These are phyloP conservation scores for Eurytemora carolleeae DNA, from an alignment of 1,140 invertebrate species.

Conservation along the genomic window DNA sequence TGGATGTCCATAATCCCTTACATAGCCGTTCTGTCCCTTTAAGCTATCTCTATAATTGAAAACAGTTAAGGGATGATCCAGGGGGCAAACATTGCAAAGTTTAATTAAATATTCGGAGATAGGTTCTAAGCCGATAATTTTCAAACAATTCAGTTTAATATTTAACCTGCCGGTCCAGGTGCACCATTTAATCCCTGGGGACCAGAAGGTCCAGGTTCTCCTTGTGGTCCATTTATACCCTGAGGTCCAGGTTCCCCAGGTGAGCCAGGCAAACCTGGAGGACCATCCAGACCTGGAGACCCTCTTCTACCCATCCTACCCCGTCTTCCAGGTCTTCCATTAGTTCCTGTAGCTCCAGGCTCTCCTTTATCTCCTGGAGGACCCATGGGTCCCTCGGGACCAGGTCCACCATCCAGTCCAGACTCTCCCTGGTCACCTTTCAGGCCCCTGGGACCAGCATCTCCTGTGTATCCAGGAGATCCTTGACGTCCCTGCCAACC, in stretches of 20 bases:
- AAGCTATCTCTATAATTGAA: too few species aligned
- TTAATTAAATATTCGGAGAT: too few species aligned
- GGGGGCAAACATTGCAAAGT: too few species aligned
- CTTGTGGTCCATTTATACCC: background rate
- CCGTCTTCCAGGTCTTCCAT: slow-evolving; percentile 20
- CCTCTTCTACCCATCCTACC: slow-evolving; percentile 11
- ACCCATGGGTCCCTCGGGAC: slow-evolving; percentile 14
- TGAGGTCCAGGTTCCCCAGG: background rate
- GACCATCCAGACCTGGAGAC: background rate
- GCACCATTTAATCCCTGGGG: too few species aligned
- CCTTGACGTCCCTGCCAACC: slow-evolving; percentile 20
- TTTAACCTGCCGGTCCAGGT: too few species aligned
- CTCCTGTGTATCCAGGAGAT: slow-evolving; percentile 11
- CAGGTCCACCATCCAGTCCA: slow-evolving; percentile 21
- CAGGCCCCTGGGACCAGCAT: slow-evolving; percentile 17
- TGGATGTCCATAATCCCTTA: too few species aligned
- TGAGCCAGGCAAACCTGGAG: background rate
- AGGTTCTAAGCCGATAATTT: too few species aligned
- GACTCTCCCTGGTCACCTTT: slow-evolving; percentile 24
- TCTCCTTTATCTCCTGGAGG: slow-evolving; percentile 19
- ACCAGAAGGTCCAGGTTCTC: too few species aligned
- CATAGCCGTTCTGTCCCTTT: too few species aligned
- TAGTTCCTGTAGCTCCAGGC: slow-evolving; percentile 19
- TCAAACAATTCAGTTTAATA: too few species aligned
- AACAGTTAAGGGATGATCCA: too few species aligned